Evolutionary conservation across 2,888 invertebrate species (phyloP).

Genomic region (Corythucha ciliata): DNA sequence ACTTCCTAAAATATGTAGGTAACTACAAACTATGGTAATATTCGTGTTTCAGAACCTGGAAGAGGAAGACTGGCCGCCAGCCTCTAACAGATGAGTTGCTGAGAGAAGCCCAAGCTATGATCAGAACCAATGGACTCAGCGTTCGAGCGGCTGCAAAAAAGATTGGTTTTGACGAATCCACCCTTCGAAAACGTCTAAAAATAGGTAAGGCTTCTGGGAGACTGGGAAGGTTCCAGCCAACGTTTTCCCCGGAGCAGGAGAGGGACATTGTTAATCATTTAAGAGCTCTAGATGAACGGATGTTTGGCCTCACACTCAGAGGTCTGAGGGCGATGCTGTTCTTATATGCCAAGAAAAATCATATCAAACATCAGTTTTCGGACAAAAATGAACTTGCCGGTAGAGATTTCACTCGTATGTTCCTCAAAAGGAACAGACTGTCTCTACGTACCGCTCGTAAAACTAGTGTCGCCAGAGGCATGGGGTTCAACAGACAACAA

Average conservation of each 20-base stretch:
- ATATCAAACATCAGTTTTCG: not conserved
- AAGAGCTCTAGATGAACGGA: not conserved
- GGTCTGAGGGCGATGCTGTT: not conserved
- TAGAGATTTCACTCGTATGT: not conserved
- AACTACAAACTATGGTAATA: too few relatives aligned
- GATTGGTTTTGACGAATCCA: too few relatives aligned
- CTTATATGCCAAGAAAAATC: not conserved
- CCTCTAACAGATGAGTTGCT: too few relatives aligned
- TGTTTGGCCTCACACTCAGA: constrained; percentile 1
- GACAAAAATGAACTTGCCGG: not conserved
- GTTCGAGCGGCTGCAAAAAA: too few relatives aligned
- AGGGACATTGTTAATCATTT: not conserved
- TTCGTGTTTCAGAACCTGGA: too few relatives aligned
- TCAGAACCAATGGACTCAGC: too few relatives aligned
- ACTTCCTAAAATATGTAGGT: too few relatives aligned
- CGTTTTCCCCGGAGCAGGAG: not conserved
- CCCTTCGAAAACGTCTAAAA: too few relatives aligned
- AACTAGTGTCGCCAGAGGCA: constrained; percentile 5
- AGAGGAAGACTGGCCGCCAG: too few relatives aligned
- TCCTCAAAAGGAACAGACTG: not conserved
- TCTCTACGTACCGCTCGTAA: not conserved
- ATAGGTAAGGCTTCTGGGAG: too few relatives aligned
- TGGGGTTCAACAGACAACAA: not conserved
- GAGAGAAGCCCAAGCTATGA: too few relatives aligned
- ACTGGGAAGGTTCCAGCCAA: too few relatives aligned